Conservation (phyloP, 2,113 vertebrate species). For the Esox niger region DNA sequence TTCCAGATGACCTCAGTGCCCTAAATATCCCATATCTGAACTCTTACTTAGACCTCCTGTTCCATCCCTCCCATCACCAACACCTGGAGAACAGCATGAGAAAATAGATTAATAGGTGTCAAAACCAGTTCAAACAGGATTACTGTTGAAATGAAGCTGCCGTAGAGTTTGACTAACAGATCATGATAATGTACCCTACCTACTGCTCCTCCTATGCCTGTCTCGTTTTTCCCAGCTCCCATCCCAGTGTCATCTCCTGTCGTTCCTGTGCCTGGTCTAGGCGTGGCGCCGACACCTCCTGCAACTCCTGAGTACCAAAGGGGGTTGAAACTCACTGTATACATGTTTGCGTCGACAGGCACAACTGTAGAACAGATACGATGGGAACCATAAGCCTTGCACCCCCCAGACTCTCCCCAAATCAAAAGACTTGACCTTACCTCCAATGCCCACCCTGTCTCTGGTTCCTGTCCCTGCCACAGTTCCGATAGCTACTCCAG, state of each 20-base stretch:
- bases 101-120: neutral
- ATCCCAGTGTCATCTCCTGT: slow-evolving; percentile 19
- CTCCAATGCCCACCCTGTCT: neutral
- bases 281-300: neutral
- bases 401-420: neutral
- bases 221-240: slow-evolving; percentile 18
- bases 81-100: neutral
- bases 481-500: neutral
- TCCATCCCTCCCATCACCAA: slow-evolving; percentile 17
- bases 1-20: no score
- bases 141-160: neutral
- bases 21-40: no score
- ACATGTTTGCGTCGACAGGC: neutral
- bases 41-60: slow-evolving; percentile 1
- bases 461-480: neutral
- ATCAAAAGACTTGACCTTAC: neutral
- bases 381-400: neutral
- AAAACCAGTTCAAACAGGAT: neutral
- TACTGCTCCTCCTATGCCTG: slow-evolving; percentile 20
- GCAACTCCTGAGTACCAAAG: neutral
- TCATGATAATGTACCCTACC: slow-evolving; percentile 18
- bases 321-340: neutral
- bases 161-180: neutral
- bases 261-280: neutral
- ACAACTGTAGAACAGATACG: neutral